Evolutionary conservation across 2,797 vertebrate species (phyloP), one percentile per base, ranked within the genome.

Genomic region (Neomorphus geoffroyi): DNA sequence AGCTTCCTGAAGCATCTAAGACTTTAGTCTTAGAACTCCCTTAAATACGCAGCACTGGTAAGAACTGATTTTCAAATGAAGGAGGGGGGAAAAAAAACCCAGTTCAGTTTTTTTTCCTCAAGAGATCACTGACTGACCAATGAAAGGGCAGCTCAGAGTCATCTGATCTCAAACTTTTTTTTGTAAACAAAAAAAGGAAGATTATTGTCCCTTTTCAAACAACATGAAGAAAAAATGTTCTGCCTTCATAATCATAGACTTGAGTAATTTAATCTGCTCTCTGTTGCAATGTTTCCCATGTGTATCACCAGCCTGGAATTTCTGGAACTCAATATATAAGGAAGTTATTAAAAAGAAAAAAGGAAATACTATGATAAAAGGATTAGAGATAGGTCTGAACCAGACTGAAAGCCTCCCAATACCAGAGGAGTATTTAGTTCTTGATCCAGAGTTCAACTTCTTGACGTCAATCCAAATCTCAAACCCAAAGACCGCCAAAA

Each of bases 311-410:
- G 48, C 62, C 80, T 79, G 91, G 95, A 96, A 96, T 97, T 94
- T 93, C 92, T 96, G 86, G 95, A 95, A 97, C 86, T 94, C 86
- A 83, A 87, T 91, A 92, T 75, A 93, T 84, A 95, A 94, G 95
- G 95, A 97, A 95, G 81, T 90, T 85, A 92, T 97, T 96, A 37
- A 86, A 66, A 94, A n/a, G n/a, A 95, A 93, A 94, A 93, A 94
- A 88, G 86, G 92, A 93, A 95, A 90, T 72, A 86, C 33, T 92
- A 91, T 0, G 1, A 77, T 74, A 94, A 85, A 90, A 69, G 78
- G 80, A 92, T 91, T 91, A 92, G 46, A 92, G 86, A 78, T 71
- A 77, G 64, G 23, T 90, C 67, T 85, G 84, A 94, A 82, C 11
- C 51, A 80, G 83, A 92, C 0, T 80, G 39, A 90, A 88, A 86